Evolutionary conservation across 2,797 vertebrate genomes (phyloP), one percentile per base, ranked within the genome.

Genomic region (Loriculus beryllinus): DNA sequence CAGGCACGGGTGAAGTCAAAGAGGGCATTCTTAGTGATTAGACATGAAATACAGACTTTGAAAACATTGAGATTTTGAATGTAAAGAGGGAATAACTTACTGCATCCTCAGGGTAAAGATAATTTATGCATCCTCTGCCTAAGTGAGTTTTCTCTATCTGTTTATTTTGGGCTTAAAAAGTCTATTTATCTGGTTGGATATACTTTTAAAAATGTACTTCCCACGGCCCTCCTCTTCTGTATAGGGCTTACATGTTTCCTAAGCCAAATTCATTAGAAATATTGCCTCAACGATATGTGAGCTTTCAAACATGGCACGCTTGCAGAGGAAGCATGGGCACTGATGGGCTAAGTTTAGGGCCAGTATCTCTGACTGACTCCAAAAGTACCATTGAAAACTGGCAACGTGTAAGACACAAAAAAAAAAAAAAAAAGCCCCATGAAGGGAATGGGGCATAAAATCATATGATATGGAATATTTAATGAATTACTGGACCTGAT

Each of bases 1-100:
- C 95, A 97, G 94, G 96, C 80, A 19, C 13, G 74, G 82, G 92
- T 78, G 82, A 93, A 97, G 93, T 97, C 96, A 97, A 97, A 97
- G 96, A 95, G 96, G 96, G 93, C 95, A 95, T 97, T 97, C 96
- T 97, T 97, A 96, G 93, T 95, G 94, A 97, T 95, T 96, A 84
- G 92, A 93, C 92, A 91, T 95, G 92, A 95, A 95, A 94, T 93
- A 95, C 86, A 0, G 72, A 60, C 59, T 80, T 88, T 54, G 65
- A 90, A 93, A 92, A 91, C 75, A 93, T 17, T 19, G 71, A 92
- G 72, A 71, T 95, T 94, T 88, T 92, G 63, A 78, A 93, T 54
- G 81, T 88, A 88, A 85, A 92, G 83, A 88, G 76, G 81, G 92
- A 95, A 94, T 95, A 96, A 97, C 79, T 92, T 85, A 96, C 82